phyloP scores from a whole-genome alignment of 2,888 invertebrate genomes.

The Caenorhabditis becei region DNA sequence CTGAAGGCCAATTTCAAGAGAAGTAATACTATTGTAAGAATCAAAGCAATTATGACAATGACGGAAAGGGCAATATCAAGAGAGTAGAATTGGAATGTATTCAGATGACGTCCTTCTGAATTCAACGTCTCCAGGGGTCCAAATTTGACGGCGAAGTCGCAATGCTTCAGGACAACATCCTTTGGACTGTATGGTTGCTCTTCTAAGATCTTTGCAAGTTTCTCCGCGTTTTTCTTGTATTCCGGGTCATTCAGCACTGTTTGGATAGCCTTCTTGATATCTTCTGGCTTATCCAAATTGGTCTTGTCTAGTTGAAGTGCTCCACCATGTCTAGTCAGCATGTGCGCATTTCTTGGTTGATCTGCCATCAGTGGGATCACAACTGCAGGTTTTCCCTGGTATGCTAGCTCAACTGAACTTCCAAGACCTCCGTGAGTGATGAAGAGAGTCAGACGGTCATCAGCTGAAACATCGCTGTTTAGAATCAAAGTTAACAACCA shows the following conservation, averaged over 20 bases:
- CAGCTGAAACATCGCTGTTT: no score
- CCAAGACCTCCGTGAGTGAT: constrained; percentile 65
- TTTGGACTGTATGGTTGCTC: constrained; percentile 55
- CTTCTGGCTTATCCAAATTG: constrained; percentile 24
- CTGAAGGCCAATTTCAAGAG: no score
- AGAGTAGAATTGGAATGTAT: constrained; percentile 52
- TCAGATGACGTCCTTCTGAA: constrained; percentile 57
- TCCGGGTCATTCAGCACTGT: constrained; percentile 35
- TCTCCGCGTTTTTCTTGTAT: constrained; percentile 48
- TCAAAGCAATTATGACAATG: no score
- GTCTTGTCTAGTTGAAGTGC: constrained; percentile 47
- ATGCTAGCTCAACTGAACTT: constrained; percentile 60
- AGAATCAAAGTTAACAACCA: no score
- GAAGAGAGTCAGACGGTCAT: constrained; percentile 58
- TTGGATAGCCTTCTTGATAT: constrained; percentile 40
- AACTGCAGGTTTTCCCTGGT: constrained; percentile 59
- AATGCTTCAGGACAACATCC: constrained; percentile 59
- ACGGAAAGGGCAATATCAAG: not conserved
- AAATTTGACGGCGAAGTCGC: constrained; percentile 54
- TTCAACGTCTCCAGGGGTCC: constrained; percentile 48
- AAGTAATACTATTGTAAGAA: no score
- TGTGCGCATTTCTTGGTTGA: constrained; percentile 61
- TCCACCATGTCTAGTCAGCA: constrained; percentile 60
- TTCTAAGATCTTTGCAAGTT: constrained; percentile 45
- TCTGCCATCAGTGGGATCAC: constrained; percentile 63